These are phyloP conservation scores for Eremophila alpestris DNA, from an alignment of 2,797 vertebrate species.

Conservation along the genomic window DNA sequence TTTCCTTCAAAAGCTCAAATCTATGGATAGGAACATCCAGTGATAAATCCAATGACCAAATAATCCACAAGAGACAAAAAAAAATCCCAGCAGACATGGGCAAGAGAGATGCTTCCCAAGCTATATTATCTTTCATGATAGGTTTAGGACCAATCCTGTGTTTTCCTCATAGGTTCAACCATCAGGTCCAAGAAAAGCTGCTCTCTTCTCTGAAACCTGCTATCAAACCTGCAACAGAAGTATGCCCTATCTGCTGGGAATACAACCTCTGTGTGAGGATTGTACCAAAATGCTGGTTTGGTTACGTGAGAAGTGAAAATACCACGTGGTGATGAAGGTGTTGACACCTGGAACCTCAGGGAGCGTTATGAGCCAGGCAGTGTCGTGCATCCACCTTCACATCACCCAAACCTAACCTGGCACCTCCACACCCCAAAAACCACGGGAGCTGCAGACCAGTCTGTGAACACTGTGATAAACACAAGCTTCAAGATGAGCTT, in stretches of 20 bases:
- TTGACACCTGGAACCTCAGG: background rate
- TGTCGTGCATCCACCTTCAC: accelerated
- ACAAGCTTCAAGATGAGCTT: background rate
- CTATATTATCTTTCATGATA: background rate
- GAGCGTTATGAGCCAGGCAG: background rate
- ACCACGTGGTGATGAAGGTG: accelerated
- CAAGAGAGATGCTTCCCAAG: background rate
- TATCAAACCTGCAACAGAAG: background rate
- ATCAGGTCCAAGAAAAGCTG: background rate
- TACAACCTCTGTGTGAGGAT: background rate
- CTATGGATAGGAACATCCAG: background rate
- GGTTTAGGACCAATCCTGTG: background rate
- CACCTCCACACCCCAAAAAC: background rate
- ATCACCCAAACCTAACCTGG: background rate
- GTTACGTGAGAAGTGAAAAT: accelerated
- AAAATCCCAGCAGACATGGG: background rate
- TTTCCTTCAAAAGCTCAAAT: background rate
- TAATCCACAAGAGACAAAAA: background rate
- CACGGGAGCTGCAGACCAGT: background rate
- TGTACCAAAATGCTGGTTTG: background rate
- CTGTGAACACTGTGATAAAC: accelerated
- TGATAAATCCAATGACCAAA: background rate
- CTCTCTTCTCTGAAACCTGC: background rate
- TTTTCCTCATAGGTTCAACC: background rate
- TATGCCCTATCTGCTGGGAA: background rate